A percentile compares a stretch with the other conserved stretches of the same genome.
phyloP scores from a whole-genome alignment of 1,140 invertebrate species.

The Anthonomus grandis region DNA sequence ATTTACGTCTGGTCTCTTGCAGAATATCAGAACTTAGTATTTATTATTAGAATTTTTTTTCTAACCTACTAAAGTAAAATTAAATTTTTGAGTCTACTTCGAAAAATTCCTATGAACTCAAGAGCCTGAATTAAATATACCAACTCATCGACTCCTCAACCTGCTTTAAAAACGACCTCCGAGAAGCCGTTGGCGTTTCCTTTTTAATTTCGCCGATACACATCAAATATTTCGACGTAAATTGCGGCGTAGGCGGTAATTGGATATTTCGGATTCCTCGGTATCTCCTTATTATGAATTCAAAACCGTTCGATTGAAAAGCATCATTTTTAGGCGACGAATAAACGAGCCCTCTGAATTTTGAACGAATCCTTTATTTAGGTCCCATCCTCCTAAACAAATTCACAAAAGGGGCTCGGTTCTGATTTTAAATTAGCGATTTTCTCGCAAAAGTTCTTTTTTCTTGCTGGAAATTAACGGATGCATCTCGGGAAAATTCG shows the following conservation, averaged over 20 bases:
- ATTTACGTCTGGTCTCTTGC: too few species aligned
- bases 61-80: too few species aligned
- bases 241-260: conserved; percentile 18
- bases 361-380: conserved; percentile 9
- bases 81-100: too few species aligned
- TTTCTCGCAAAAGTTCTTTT: not conserved
- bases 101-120: too few species aligned
- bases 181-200: too few species aligned
- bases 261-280: conserved; percentile 18
- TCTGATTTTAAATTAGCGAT: conserved; percentile 1
- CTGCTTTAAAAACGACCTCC: too few species aligned
- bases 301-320: conserved; percentile 4
- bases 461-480: not conserved
- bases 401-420: conserved; percentile 4
- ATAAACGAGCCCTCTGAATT: conserved; percentile 10
- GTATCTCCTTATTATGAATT: conserved; percentile 18
- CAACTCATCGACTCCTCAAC: too few species aligned
- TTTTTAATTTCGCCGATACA: too few species aligned
- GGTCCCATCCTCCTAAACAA: conserved; percentile 3
- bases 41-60: too few species aligned
- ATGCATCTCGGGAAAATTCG: not conserved
- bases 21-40: too few species aligned
- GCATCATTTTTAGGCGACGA: conserved; percentile 11
- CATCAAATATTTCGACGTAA: conserved; percentile 13
- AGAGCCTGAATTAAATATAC: too few species aligned